phyloP scores from a whole-genome alignment of 2,797 vertebrate genomes.

The Centropyge bicolor region DNA sequence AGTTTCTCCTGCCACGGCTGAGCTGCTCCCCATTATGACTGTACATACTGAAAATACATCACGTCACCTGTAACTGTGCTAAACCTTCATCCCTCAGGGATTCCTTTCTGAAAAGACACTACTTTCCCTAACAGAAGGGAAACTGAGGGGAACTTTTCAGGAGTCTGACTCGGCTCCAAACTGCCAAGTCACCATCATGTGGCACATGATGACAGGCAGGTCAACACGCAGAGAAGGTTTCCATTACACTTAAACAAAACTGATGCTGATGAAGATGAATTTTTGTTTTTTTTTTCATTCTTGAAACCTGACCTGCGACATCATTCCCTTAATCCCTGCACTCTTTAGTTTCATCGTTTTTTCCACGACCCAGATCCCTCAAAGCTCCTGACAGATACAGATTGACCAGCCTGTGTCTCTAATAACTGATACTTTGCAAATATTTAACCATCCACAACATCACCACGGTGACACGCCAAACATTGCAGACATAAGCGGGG shows the following conservation, averaged over 20 bases:
- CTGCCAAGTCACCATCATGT: constrained; percentile 57
- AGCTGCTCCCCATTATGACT: background rate
- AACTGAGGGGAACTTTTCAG: constrained; percentile 47
- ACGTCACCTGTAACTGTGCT: background rate
- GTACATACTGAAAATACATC: background rate
- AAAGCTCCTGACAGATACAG: constrained; percentile 24
- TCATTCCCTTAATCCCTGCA: background rate
- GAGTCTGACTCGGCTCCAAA: constrained; percentile 61
- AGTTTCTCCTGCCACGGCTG: background rate
- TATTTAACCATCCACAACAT: constrained; percentile 76
- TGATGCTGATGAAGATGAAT: background rate
- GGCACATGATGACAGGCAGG: constrained; percentile 44
- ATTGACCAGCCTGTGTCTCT: constrained; percentile 44
- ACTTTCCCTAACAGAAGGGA: background rate
- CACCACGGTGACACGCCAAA: constrained; percentile 78
- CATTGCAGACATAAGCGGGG: constrained; percentile 60
- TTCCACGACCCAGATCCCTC: constrained; percentile 1
- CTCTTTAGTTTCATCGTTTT: constrained; percentile 30
- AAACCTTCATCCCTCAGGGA: constrained; percentile 1
- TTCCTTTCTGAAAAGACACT: constrained; percentile 18
- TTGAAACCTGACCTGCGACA: background rate
- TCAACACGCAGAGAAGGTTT: constrained; percentile 30
- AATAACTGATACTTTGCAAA: constrained; percentile 78
- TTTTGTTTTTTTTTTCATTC: background rate
- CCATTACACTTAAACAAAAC: constrained; percentile 26